Evolutionary conservation across 2,113 vertebrate species (phyloP).

Genomic region (Erinaceus europaeus): DNA sequence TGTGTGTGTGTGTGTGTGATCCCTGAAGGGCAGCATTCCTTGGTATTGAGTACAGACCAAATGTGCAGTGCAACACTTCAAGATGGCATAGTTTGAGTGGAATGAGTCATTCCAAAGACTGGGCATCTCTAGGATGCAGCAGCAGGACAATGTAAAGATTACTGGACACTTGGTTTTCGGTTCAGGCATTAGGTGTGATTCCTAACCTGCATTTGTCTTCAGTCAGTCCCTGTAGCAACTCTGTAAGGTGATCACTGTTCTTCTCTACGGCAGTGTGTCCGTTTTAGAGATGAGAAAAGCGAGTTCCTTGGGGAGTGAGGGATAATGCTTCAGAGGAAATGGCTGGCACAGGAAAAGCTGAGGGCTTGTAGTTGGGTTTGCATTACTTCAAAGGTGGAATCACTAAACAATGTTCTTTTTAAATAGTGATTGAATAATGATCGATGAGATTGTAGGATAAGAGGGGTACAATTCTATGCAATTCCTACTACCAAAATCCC

Average conservation of each 20-base stretch:
- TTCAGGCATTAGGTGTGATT: not conserved
- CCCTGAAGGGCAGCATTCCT: not conserved
- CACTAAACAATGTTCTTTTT: not conserved
- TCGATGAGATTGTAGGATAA: too few relatives aligned
- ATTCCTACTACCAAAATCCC: too few relatives aligned
- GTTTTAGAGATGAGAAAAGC: not conserved
- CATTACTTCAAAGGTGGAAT: not conserved
- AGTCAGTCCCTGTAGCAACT: not conserved
- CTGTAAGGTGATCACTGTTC: not conserved
- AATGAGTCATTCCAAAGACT: not conserved
- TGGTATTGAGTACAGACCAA: not conserved
- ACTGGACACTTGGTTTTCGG: not conserved
- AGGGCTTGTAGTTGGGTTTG: not conserved
- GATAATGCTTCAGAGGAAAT: not conserved
- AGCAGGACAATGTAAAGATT: not conserved
- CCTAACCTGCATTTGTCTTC: not conserved
- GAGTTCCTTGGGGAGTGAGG: not conserved
- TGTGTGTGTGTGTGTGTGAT: too few relatives aligned
- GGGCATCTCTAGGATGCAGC: not conserved
- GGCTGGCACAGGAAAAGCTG: not conserved
- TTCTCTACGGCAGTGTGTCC: not conserved
- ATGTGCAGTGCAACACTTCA: not conserved
- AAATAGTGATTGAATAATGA: too few relatives aligned
- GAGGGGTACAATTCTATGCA: too few relatives aligned
- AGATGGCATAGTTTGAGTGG: not conserved